A percentile compares a stretch with the other conserved stretches of the same genome.
Evolutionary conservation across 1,140 invertebrate genomes (phyloP).

Genomic region (Brachionus koreanus): DNA sequence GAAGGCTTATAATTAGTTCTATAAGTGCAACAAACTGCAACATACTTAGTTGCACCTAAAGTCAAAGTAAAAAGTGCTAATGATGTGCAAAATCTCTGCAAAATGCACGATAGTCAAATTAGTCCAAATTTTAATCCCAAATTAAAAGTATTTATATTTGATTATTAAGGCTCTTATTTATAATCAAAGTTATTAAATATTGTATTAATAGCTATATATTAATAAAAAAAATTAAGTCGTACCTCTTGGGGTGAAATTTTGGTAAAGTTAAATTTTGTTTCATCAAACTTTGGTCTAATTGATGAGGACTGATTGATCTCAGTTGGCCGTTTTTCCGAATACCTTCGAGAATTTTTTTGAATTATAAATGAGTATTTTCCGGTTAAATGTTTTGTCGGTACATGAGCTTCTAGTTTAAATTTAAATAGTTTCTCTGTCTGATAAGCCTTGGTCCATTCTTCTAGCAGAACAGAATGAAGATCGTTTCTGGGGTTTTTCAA

Average conservation of each 20-base stretch:
- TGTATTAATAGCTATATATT: too few species aligned
- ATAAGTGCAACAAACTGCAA: too few species aligned
- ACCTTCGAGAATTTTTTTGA: conserved; percentile 5
- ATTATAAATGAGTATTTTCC: conserved; percentile 9
- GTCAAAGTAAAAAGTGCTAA: too few species aligned
- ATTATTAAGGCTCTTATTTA: too few species aligned
- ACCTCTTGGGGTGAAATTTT: conserved; percentile 19
- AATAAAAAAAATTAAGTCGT: neutral
- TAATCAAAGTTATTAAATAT: too few species aligned
- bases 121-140: too few species aligned
- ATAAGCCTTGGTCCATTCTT: neutral
- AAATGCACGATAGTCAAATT: too few species aligned
- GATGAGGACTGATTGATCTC: neutral
- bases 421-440: neutral
- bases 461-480: neutral
- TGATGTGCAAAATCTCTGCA: too few species aligned
- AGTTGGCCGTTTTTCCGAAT: neutral
- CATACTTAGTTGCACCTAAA: too few species aligned
- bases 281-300: neutral
- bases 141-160: too few species aligned
- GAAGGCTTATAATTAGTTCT: too few species aligned
- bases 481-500: neutral
- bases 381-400: neutral
- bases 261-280: conserved; percentile 28
- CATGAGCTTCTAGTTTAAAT: neutral